These are phyloP conservation scores for Coremacera marginata DNA, from an alignment of 2,888 invertebrate species.

Conservation along the genomic window DNA sequence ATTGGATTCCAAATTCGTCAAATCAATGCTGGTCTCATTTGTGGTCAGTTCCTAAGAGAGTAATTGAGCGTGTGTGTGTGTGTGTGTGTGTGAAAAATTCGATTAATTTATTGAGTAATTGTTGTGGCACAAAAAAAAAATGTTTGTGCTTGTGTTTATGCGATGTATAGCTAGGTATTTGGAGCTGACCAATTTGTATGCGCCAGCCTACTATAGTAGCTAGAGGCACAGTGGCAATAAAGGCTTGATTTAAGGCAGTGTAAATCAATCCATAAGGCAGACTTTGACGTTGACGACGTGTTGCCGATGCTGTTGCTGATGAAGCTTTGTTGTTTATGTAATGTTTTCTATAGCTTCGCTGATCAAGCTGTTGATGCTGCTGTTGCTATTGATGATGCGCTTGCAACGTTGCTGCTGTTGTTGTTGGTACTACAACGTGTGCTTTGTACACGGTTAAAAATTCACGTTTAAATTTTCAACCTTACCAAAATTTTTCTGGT, in stretches of 20 bases:
- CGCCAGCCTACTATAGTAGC: no score
- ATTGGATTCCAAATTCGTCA: constrained; percentile 77
- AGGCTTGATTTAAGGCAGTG: background rate
- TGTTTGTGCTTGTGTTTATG: background rate
- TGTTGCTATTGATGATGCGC: background rate
- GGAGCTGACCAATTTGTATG: constrained; percentile 14
- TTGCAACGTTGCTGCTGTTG: constrained; percentile 8
- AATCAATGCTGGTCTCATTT: constrained; percentile 74
- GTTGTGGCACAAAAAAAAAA: constrained; percentile 18
- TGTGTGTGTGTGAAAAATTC: constrained; percentile 48
- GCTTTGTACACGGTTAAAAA: no score
- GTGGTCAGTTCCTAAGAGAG: constrained; percentile 76
- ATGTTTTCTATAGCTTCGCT: constrained; percentile 15
- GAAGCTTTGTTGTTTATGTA: constrained; percentile 14
- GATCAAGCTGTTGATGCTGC: constrained; percentile 22
- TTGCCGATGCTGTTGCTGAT: constrained; percentile 40
- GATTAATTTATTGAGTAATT: constrained; percentile 22
- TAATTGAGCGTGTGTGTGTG: constrained; percentile 1
- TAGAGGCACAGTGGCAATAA: background rate
- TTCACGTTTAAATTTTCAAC: no score
- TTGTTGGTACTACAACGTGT: constrained; percentile 3
- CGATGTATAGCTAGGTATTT: constrained; percentile 3
- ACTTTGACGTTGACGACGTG: constrained; percentile 20
- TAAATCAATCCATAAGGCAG: constrained; percentile 9
- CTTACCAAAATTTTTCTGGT: no score